phyloP scores from a whole-genome alignment of 2,888 invertebrate species.

The Tolmerus cingulatus region DNA sequence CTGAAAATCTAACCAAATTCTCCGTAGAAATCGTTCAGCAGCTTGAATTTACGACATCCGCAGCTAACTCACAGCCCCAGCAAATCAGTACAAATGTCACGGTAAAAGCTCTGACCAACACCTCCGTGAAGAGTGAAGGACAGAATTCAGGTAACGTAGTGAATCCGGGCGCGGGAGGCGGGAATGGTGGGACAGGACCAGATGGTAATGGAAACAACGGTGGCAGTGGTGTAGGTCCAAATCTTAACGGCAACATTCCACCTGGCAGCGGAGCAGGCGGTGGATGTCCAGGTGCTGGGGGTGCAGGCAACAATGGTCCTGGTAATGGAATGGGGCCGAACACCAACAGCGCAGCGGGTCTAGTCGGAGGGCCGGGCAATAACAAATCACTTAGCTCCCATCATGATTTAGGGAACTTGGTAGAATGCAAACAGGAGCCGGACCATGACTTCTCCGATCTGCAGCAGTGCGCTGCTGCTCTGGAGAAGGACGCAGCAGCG shows the following conservation, averaged over 20 bases:
- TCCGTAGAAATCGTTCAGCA: constrained; percentile 93
- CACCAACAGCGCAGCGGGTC: constrained; percentile 50
- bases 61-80: constrained; percentile 86
- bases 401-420: constrained; percentile 70
- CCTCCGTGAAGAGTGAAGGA: constrained; percentile 65
- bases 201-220: constrained; percentile 46
- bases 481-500: constrained; percentile 82
- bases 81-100: constrained; percentile 93
- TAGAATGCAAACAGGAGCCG: constrained; percentile 86
- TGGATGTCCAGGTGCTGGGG: constrained; percentile 55
- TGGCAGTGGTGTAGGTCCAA: constrained; percentile 37
- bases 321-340: constrained; percentile 55
- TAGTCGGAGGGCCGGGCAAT: constrained; percentile 63
- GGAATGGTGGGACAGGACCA: constrained; percentile 46
- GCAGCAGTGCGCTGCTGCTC: constrained; percentile 82
- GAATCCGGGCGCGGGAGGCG: constrained; percentile 55
- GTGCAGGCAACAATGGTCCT: constrained; percentile 53
- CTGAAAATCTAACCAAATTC: constrained; percentile 74
- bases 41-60: constrained; percentile 86
- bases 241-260: constrained; percentile 37
- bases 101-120: constrained; percentile 80
- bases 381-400: constrained; percentile 64
- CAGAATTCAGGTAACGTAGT: constrained; percentile 51
- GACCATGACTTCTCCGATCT: constrained; percentile 88
- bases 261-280: constrained; percentile 33